Evolutionary conservation across 2,797 vertebrate species (phyloP).

Genomic region (Hippoglossus hippoglossus): DNA sequence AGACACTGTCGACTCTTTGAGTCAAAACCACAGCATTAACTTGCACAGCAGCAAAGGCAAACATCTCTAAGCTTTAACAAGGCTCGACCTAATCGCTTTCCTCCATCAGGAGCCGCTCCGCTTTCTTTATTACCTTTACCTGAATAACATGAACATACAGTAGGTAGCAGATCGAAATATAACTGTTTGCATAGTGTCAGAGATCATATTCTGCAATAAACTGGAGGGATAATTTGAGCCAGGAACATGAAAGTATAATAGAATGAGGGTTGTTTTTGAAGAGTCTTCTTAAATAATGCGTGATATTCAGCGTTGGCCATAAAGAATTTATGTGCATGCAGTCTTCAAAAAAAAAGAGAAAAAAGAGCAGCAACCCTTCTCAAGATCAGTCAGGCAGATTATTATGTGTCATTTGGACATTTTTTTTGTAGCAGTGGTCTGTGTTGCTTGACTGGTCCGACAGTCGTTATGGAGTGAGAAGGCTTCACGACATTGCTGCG

Average conservation of each 20-base stretch:
- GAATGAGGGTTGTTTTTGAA: slow-evolving; percentile 63
- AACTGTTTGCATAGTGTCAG: not conserved
- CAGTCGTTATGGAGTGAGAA: slow-evolving; percentile 70
- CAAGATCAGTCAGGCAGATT: slow-evolving; percentile 72
- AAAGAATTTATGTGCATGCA: slow-evolving; percentile 74
- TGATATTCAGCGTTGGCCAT: slow-evolving; percentile 71
- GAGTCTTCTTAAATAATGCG: slow-evolving; percentile 74
- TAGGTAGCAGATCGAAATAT: slow-evolving; percentile 6
- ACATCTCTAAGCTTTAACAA: slow-evolving; percentile 40
- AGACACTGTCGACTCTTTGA: slow-evolving; percentile 36
- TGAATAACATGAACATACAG: slow-evolving; percentile 28
- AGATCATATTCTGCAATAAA: slow-evolving; percentile 28
- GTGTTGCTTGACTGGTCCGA: slow-evolving; percentile 63
- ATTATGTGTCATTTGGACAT: slow-evolving; percentile 66
- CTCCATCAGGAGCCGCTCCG: slow-evolving; percentile 1
- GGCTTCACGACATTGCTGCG: slow-evolving; percentile 57
- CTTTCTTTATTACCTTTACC: slow-evolving; percentile 13
- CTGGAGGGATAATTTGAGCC: slow-evolving; percentile 18
- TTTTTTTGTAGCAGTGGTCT: slow-evolving; percentile 51
- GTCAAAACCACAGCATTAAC: slow-evolving; percentile 50
- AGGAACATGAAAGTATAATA: slow-evolving; percentile 56
- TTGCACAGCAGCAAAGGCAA: slow-evolving; percentile 36
- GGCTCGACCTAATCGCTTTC: slow-evolving; percentile 33
- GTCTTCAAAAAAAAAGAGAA: slow-evolving; percentile 51
- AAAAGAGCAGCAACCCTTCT: slow-evolving; percentile 55